phyloP scores from a whole-genome alignment of 2,113 vertebrate genomes.

The Macquaria australasica region DNA sequence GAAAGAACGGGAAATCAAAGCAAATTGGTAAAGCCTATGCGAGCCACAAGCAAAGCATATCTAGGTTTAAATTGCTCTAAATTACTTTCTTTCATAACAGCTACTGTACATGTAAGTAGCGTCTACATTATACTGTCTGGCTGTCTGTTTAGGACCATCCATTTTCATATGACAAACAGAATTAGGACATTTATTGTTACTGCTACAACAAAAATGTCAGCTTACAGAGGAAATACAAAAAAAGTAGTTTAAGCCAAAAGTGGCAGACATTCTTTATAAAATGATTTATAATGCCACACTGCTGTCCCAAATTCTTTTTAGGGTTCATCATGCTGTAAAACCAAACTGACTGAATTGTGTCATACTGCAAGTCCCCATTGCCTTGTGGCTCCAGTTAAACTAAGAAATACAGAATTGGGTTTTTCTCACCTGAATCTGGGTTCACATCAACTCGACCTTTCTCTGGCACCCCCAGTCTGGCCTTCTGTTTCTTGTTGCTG shows the following conservation, averaged over 20 bases:
- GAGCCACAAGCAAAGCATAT: conserved; percentile 36
- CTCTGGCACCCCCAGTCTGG: conserved; percentile 30
- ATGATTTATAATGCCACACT: conserved; percentile 67
- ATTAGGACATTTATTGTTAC: conserved; percentile 56
- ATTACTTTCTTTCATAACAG: conserved; percentile 44
- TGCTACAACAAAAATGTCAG: conserved; percentile 60
- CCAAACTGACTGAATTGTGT: conserved; percentile 79
- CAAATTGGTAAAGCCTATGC: conserved; percentile 25
- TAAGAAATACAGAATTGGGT: conserved; percentile 41
- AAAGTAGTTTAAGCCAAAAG: conserved; percentile 60
- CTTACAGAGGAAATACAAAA: conserved; percentile 52
- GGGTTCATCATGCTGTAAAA: conserved; percentile 66
- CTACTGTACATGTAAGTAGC: conserved; percentile 5
- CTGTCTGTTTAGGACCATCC: conserved; percentile 44
- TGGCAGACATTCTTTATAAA: conserved; percentile 61
- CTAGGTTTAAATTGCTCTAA: conserved; percentile 49
- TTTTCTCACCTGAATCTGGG: conserved; percentile 53
- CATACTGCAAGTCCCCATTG: conserved; percentile 51
- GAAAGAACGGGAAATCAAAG: conserved; percentile 58
- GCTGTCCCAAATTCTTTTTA: conserved; percentile 69
- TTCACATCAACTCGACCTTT: conserved; percentile 31
- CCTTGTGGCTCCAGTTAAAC: conserved; percentile 59
- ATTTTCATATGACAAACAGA: conserved; percentile 61
- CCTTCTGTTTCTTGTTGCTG: conserved; percentile 32
- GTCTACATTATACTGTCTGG: conserved; percentile 33